These are phyloP conservation scores for Epistrophella euchroma DNA, from an alignment of 2,888 invertebrate genomes.

Conservation along the genomic window DNA sequence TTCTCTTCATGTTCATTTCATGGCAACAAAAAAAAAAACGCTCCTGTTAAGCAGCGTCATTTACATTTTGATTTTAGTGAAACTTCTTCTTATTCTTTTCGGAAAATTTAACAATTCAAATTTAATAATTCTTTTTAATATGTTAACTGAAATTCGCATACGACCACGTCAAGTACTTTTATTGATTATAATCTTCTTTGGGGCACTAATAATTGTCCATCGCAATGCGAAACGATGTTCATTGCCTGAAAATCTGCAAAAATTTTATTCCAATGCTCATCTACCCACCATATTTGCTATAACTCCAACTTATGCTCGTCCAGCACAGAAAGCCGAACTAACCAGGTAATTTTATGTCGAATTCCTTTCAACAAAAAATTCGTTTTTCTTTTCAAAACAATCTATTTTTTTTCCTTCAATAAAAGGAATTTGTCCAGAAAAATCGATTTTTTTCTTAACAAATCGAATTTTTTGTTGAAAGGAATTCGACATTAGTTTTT, in stretches of 20 bases:
- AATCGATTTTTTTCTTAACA: no score
- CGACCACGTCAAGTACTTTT: constrained; percentile 82
- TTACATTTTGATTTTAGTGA: no score
- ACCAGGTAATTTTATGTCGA: constrained; percentile 86
- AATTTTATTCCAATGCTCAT: constrained; percentile 78
- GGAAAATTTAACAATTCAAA: no score
- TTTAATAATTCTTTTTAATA: neutral
- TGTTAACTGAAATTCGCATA: constrained; percentile 82
- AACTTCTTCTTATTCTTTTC: no score
- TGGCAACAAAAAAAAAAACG: no score
- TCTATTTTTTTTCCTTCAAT: no score
- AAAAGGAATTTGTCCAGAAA: no score
- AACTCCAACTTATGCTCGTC: constrained; percentile 95
- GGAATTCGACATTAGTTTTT: no score
- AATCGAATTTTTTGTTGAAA: no score
- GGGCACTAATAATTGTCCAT: constrained; percentile 81
- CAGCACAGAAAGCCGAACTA: constrained; percentile 96
- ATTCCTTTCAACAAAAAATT: neutral
- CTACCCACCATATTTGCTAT: constrained; percentile 93
- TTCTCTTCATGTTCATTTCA: no score
- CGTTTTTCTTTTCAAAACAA: no score
- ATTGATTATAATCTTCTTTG: constrained; percentile 80
- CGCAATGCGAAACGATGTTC: constrained; percentile 81
- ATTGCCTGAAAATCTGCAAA: constrained; percentile 80
- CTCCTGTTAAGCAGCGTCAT: no score